A percentile compares a stretch with the other conserved stretches of the same genome.
phyloP scores from a whole-genome alignment of 2,113 vertebrate genomes.

The Nannospalax galili region DNA sequence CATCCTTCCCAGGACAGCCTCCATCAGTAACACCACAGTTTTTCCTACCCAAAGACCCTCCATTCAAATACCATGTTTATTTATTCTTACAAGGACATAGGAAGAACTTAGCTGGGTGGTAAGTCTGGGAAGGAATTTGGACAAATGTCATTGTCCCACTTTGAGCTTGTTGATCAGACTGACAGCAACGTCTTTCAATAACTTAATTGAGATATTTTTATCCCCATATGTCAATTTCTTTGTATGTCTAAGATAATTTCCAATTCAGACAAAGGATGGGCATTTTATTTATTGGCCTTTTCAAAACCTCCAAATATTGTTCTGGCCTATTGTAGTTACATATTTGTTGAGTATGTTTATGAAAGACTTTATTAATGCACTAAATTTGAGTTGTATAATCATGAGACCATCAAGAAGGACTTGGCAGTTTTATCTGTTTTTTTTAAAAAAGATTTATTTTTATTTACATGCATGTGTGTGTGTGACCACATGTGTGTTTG shows the following conservation, averaged over 20 bases:
- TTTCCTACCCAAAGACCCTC: rapidly evolving
- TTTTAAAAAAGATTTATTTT: too few species aligned
- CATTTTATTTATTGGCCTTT: not conserved
- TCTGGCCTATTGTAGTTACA: not conserved
- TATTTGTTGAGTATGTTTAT: not conserved
- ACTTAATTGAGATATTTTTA: not conserved
- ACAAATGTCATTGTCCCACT: not conserved
- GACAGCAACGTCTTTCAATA: not conserved
- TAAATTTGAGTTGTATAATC: not conserved
- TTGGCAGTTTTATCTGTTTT: not conserved
- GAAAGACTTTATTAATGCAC: not conserved
- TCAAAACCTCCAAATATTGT: not conserved
- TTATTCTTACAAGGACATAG: not conserved
- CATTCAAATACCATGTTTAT: not conserved
- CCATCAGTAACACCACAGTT: not conserved
- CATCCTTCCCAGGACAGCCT: too few species aligned
- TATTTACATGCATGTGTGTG: too few species aligned
- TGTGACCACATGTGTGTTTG: not conserved
- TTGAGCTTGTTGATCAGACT: not conserved
- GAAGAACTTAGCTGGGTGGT: not conserved
- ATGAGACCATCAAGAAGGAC: not conserved
- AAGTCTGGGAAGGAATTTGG: not conserved
- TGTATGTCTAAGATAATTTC: not conserved
- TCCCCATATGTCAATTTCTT: not conserved
- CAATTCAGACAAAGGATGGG: not conserved